phyloP scores from a whole-genome alignment of 2,888 invertebrate genomes.

The Parthenolecanium corni region DNA sequence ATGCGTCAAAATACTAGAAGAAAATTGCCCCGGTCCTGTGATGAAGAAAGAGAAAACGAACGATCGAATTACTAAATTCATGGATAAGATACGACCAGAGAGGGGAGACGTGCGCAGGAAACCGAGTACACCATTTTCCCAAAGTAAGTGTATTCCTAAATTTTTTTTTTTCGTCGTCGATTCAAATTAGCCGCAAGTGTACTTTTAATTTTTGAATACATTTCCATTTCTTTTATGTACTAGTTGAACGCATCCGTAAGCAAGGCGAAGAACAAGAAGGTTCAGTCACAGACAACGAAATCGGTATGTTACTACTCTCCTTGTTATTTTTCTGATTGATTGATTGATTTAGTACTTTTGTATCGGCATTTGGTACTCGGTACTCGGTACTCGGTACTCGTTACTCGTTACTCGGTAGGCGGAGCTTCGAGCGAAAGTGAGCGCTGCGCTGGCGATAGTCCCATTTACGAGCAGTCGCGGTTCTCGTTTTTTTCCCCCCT shows the following conservation, averaged over 20 bases:
- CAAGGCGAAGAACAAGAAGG: slow-evolving; percentile 18
- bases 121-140: slow-evolving; percentile 40
- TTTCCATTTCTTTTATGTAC: background rate
- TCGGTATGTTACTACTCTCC: background rate
- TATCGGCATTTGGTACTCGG: too few species aligned
- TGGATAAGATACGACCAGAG: slow-evolving; percentile 51
- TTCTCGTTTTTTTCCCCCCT: too few species aligned
- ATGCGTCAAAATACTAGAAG: slow-evolving; percentile 68
- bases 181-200: background rate
- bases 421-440: too few species aligned
- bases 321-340: too few species aligned
- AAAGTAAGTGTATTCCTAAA: slow-evolving; percentile 38
- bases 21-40: slow-evolving; percentile 64
- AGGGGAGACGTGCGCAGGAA: slow-evolving; percentile 40
- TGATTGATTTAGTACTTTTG: too few species aligned
- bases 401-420: too few species aligned
- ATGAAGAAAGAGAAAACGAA: slow-evolving; percentile 51
- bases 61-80: slow-evolving; percentile 56
- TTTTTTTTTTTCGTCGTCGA: background rate
- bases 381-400: too few species aligned
- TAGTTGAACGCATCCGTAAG: slow-evolving; percentile 11
- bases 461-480: too few species aligned
- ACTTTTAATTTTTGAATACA: background rate
- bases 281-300: slow-evolving; percentile 19
- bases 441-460: too few species aligned